phyloP scores from a whole-genome alignment of 1,140 invertebrate species.

The Bombus superbus region DNA sequence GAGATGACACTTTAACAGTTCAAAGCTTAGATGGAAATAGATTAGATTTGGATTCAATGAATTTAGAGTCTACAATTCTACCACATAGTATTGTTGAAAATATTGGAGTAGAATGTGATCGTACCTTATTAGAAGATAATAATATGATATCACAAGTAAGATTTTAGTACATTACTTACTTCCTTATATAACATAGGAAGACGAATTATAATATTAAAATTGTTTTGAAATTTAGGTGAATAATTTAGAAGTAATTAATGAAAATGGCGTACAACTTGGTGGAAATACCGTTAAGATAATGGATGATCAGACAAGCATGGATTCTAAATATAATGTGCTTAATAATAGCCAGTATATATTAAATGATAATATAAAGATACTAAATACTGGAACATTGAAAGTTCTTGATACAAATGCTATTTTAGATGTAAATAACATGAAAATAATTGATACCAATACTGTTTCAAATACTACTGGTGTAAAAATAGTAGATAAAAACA shows the following conservation, averaged over 20 bases:
- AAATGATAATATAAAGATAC: slow-evolving; percentile 74
- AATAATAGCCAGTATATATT: slow-evolving; percentile 72
- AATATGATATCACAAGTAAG: slow-evolving; percentile 76
- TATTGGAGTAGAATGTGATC: slow-evolving; percentile 72
- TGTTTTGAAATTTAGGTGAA: slow-evolving; percentile 66
- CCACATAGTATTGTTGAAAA: slow-evolving; percentile 72
- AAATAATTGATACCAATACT: slow-evolving; percentile 70
- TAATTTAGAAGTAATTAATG: slow-evolving; percentile 76
- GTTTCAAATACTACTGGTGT: slow-evolving; percentile 58
- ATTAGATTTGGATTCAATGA: slow-evolving; percentile 76
- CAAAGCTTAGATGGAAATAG: slow-evolving; percentile 73
- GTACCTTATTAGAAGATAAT: slow-evolving; percentile 71
- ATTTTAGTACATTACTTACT: not conserved
- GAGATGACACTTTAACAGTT: slow-evolving; percentile 76
- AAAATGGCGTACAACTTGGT: slow-evolving; percentile 69
- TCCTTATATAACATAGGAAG: not conserved
- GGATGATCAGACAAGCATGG: slow-evolving; percentile 67
- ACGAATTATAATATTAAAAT: not conserved
- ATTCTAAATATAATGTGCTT: slow-evolving; percentile 69
- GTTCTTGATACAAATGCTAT: slow-evolving; percentile 74
- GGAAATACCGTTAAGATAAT: slow-evolving; percentile 72
- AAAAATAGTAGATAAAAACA: slow-evolving; percentile 69
- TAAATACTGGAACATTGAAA: slow-evolving; percentile 73
- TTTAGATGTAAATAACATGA: slow-evolving; percentile 74
- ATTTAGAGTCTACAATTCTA: slow-evolving; percentile 76